Conservation (phyloP, 2,888 invertebrate species). For the Epistrophe eligans region DNA sequence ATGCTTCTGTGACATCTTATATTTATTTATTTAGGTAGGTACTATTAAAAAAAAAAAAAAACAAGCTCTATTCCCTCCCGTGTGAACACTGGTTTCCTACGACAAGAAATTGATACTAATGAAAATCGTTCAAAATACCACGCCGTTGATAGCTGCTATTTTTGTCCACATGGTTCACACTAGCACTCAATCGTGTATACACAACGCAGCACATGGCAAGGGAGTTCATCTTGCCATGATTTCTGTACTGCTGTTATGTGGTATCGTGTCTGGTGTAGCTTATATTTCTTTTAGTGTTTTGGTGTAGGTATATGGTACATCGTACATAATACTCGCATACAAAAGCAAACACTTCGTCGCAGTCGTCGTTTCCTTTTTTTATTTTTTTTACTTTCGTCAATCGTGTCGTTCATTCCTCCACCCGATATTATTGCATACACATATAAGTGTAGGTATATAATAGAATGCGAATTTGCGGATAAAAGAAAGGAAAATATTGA, state of each 20-base stretch:
- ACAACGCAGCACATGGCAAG: conserved; percentile 17
- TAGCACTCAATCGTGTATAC: conserved; percentile 53
- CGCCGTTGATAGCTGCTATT: background rate
- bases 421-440: background rate
- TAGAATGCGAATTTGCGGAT: conserved; percentile 46
- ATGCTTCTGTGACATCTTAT: conserved; percentile 31
- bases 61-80: conserved; percentile 26
- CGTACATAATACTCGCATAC: background rate
- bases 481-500: conserved; percentile 26
- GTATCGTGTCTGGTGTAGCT: conserved; percentile 1
- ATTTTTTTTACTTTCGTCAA: background rate
- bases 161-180: conserved; percentile 40
- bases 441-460: background rate
- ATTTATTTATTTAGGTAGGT: too few relatives aligned
- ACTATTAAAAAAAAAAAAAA: background rate
- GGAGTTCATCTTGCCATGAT: background rate
- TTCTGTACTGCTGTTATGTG: background rate
- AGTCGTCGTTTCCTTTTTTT: background rate
- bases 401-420: background rate
- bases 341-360: background rate
- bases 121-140: conserved; percentile 6
- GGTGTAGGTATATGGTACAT: background rate
- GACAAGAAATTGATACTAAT: conserved; percentile 50
- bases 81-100: conserved; percentile 41
- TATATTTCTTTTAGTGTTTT: background rate